These are phyloP conservation scores for Dasysyrphus albostriatus DNA, from an alignment of 2,888 invertebrate species.

Conservation along the genomic window DNA sequence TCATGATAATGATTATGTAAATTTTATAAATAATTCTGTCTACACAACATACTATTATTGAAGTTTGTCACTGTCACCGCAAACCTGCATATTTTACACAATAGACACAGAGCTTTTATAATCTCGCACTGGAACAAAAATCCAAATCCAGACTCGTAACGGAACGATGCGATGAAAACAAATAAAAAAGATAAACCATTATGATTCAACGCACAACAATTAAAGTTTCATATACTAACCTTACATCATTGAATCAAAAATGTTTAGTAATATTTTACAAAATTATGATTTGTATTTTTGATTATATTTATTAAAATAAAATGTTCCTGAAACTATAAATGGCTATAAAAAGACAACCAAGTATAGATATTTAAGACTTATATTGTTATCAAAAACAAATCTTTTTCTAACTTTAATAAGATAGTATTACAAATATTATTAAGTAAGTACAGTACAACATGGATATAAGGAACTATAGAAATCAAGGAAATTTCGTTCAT, in stretches of 20 bases:
- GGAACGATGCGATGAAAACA: constrained; percentile 6
- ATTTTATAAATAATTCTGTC: not conserved
- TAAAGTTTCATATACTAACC: not conserved
- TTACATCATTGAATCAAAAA: not conserved
- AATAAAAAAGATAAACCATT: not conserved
- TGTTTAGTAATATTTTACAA: not conserved
- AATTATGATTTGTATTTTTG: not conserved
- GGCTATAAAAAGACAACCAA: too few species aligned
- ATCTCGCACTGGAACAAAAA: not conserved
- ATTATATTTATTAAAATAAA: not conserved
- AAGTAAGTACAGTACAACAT: not conserved
- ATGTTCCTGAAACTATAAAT: constrained; percentile 26
- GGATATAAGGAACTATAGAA: too few species aligned
- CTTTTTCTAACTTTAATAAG: not conserved
- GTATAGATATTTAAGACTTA: too few species aligned
- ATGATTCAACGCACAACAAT: not conserved
- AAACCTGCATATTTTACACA: constrained; percentile 17
- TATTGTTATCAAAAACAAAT: not conserved
- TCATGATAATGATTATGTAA: constrained; percentile 1
- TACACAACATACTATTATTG: not conserved
- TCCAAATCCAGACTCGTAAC: not conserved
- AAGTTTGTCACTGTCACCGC: constrained; percentile 16
- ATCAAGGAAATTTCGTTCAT: too few species aligned
- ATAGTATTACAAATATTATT: not conserved
- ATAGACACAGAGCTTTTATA: not conserved